Percentiles rank a stretch among this genome's conserved stretches.
These are phyloP conservation scores for Yponomeuta evonymella DNA, from an alignment of 2,888 invertebrate genomes.

Conservation along the genomic window DNA sequence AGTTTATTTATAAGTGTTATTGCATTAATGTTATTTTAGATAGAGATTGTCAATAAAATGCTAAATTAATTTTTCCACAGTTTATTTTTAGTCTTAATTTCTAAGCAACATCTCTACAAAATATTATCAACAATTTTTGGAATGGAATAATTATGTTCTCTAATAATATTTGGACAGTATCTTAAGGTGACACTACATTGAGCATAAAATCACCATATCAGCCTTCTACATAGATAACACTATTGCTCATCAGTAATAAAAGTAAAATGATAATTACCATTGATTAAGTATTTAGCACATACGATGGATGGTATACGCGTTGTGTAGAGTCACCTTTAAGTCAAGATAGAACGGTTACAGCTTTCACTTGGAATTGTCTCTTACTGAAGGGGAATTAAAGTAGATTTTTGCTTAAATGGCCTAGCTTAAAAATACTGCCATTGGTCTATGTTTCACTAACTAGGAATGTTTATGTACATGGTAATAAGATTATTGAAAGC, in stretches of 20 bases:
- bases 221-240: not conserved
- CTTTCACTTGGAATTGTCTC: too few relatives aligned
- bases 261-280: too few relatives aligned
- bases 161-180: not conserved
- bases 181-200: not conserved
- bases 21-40: constrained; percentile 8
- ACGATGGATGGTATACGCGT: too few relatives aligned
- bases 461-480: not conserved
- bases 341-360: too few relatives aligned
- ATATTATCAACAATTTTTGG: constrained; percentile 46
- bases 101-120: constrained; percentile 57
- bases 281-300: too few relatives aligned
- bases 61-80: not conserved
- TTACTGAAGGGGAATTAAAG: not conserved
- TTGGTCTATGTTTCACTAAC: not conserved
- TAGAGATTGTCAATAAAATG: not conserved
- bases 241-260: not conserved
- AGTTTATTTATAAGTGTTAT: constrained; percentile 12
- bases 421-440: not conserved
- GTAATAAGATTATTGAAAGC: not conserved
- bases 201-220: not conserved
- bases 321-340: too few relatives aligned
- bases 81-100: constrained; percentile 68
- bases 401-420: not conserved
- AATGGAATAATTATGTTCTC: constrained; percentile 24